Base-by-base conservation (phyloP, 2,113 vertebrate genomes). In the Gnathochromis pfefferi region DNA sequence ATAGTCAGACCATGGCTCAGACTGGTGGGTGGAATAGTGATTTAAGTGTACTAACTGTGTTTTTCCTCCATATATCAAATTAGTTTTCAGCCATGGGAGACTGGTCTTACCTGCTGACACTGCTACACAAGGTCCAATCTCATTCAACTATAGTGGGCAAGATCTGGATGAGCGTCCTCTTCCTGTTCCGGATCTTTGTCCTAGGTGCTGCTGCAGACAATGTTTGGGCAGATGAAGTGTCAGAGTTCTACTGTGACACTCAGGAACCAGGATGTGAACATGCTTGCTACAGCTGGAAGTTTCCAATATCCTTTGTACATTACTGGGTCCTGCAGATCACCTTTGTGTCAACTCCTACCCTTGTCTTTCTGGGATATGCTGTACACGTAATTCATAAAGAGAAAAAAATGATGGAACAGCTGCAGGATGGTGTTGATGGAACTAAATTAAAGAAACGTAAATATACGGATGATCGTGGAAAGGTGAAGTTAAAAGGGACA, bases 401-500 rank as follows among this genome's bases (percentile, higher is more conserved):
- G 87, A 95, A 95, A 53, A 94, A 89, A 85, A 35, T 89, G 79
- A 85, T 96, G 85, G 96, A 96, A 68, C 90, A 93, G 42, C 96
- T 96, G 10, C 93, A 89, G 21, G 68, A 26, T 45, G 38, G 16
- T 10, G 31, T 11, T 2, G 19, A 58, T 5, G 78, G 13, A 19
- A 16, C 1, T 7, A 7, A 2, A 2, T 4, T 12, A 7, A 97
- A 94, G 83, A 93, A 90, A 78, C 92, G 87, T 8, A 96, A 95
- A 0, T 96, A 97, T 55, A 96, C 95, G 1, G 96, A 98, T 4
- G 97, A 97, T 26, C 93, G 89, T 3, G 97, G 98, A 31, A 97
- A 97, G 93, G 96, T 99, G 54, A 95, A 91, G 55, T 97, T 99
- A 47, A 97, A 96, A 2, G 98, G 98, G 2, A 94, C 96, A n/a